Evolutionary conservation across 2,888 invertebrate species (phyloP).

Genomic region (Caenorhabditis panamensis): DNA sequence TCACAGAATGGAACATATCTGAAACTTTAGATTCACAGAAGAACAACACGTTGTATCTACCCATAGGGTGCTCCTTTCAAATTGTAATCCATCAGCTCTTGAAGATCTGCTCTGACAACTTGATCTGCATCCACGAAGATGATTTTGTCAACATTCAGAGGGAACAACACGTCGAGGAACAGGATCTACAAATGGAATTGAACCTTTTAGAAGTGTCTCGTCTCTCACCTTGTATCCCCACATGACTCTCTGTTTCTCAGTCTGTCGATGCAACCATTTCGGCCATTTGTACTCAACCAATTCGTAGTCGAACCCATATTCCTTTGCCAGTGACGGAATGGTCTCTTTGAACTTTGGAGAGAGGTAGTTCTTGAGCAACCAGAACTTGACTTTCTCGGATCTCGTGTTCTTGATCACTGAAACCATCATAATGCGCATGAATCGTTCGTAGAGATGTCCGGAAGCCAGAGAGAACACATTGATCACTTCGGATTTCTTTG

Average conservation of each 20-base stretch:
- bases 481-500: conserved; percentile 82
- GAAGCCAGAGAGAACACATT: conserved; percentile 99
- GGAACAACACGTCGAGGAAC: conserved; percentile 98
- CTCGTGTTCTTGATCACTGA: conserved; percentile 90
- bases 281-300: conserved; percentile 99
- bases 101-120: conserved; percentile 81
- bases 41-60: too few species aligned
- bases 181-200: too few species aligned
- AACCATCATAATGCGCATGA: conserved; percentile 95
- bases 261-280: conserved; percentile 97
- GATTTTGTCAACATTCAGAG: conserved; percentile 96
- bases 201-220: too few species aligned
- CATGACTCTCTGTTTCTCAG: conserved; percentile 97
- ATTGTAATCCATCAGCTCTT: conserved; percentile 85
- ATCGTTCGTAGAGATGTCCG: conserved; percentile 96
- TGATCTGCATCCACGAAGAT: conserved; percentile 99
- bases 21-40: too few species aligned
- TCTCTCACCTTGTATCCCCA: conserved; percentile 93
- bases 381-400: conserved; percentile 95
- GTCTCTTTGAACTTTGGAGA: conserved; percentile 97
- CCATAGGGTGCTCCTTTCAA: conserved; percentile 83
- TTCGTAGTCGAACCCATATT: conserved; percentile 97
- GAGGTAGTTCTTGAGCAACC: conserved; percentile 98
- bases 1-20: conserved; percentile 99
- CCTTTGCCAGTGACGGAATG: conserved; percentile 94